phyloP scores from a whole-genome alignment of 2,113 vertebrate species.

The Cyanoderma ruficeps region DNA sequence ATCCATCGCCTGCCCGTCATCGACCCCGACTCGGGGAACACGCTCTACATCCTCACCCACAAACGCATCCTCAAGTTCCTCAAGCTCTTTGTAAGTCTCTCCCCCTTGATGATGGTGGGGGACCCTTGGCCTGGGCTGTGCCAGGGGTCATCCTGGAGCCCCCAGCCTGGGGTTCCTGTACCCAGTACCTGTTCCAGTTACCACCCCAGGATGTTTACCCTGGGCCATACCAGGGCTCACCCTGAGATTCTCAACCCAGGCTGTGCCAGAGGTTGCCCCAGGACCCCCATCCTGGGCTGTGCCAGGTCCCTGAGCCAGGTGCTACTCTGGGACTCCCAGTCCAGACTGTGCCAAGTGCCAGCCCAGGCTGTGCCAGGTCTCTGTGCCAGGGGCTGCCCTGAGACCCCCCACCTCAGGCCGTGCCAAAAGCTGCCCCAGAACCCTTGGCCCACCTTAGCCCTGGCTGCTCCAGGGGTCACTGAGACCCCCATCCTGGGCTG shows the following conservation, averaged over 20 bases:
- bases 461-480: neutral
- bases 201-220: neutral
- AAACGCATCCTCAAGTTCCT: slow-evolving; percentile 99
- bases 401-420: too few species aligned
- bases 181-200: neutral
- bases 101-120: neutral
- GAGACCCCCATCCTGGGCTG: neutral
- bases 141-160: accelerated
- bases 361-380: neutral
- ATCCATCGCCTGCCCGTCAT: slow-evolving; percentile 97
- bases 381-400: neutral
- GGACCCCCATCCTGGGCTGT: neutral
- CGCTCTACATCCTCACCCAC: slow-evolving; percentile 97
- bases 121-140: accelerated
- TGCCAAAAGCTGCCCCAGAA: neutral
- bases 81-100: slow-evolving; percentile 92
- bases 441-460: neutral
- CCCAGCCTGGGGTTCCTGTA: accelerated
- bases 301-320: neutral
- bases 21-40: slow-evolving; percentile 92
- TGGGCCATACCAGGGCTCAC: neutral
- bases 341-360: neutral
- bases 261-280: neutral
- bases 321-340: neutral
- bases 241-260: too few species aligned